Percentiles rank a stretch among this genome's conserved stretches.
Conservation (phyloP, 1,140 invertebrate genomes). For the Apis florea region DNA sequence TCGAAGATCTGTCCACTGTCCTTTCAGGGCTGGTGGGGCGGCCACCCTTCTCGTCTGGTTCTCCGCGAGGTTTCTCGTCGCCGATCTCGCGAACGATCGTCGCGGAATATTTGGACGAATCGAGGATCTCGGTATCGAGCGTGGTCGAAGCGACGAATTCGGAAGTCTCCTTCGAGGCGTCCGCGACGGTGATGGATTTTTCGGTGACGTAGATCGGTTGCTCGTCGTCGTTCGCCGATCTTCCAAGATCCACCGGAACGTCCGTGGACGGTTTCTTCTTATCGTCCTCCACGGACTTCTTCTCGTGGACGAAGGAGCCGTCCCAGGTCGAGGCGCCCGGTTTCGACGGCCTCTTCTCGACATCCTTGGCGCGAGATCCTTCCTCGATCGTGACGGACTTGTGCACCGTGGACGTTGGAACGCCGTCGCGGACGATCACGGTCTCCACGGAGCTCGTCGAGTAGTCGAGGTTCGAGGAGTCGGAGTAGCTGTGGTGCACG, state of each 20-base stretch:
- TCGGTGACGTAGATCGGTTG: slow-evolving; percentile 11
- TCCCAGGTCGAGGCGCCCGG: slow-evolving; percentile 62
- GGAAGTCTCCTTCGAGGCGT: slow-evolving; percentile 23
- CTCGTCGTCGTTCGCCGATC: slow-evolving; percentile 3
- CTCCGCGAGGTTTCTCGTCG: background rate
- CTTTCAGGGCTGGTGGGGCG: background rate
- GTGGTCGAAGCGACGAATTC: slow-evolving; percentile 43
- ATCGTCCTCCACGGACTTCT: slow-evolving; percentile 35
- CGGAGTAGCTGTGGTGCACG: slow-evolving; percentile 60
- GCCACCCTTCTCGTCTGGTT: background rate
- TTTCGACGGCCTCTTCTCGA: slow-evolving; percentile 51
- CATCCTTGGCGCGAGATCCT: background rate
- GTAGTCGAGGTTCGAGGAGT: slow-evolving; percentile 62
- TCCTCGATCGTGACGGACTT: slow-evolving; percentile 52
- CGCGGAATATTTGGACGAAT: slow-evolving; percentile 23
- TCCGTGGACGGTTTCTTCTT: background rate
- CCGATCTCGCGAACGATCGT: background rate
- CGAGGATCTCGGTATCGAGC: slow-evolving; percentile 17
- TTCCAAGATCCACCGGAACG: background rate
- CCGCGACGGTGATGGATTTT: slow-evolving; percentile 26
- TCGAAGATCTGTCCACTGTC: slow-evolving; percentile 11
- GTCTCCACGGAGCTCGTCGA: slow-evolving; percentile 70
- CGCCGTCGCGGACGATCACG: slow-evolving; percentile 68
- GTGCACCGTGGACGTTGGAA: slow-evolving; percentile 59
- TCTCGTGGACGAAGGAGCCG: slow-evolving; percentile 62